Percentiles rank a stretch among this genome's conserved stretches.
phyloP scores from a whole-genome alignment of 2,888 invertebrate species.

The Plemyria rubiginata region DNA sequence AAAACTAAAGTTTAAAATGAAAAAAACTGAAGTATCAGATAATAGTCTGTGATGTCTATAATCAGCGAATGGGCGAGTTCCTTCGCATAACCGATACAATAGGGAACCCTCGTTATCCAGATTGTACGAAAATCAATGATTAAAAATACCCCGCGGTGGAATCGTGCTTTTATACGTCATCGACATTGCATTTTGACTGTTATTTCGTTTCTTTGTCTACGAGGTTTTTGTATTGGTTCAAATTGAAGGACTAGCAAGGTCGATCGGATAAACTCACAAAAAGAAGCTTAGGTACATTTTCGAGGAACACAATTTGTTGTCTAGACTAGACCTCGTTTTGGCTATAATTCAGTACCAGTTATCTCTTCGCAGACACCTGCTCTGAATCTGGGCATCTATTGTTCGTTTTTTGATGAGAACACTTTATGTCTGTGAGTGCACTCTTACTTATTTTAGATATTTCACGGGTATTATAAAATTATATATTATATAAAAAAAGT shows the following conservation, averaged over 20 bases:
- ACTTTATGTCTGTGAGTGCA: too few species aligned
- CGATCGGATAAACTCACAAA: conserved; percentile 42
- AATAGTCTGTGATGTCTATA: conserved; percentile 47
- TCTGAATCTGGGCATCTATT: too few species aligned
- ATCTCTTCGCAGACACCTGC: too few species aligned
- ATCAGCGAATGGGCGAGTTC: conserved; percentile 52
- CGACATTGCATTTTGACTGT: conserved; percentile 55
- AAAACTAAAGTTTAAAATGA: not conserved
- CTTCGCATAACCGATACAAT: conserved; percentile 45
- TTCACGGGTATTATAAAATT: too few species aligned
- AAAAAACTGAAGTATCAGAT: not conserved
- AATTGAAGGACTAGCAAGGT: conserved; percentile 57
- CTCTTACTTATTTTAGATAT: too few species aligned
- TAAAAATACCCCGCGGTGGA: conserved; percentile 54
- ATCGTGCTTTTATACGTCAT: conserved; percentile 59
- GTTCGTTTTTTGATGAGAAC: too few species aligned
- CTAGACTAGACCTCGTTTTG: conserved; percentile 10
- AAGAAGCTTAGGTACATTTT: conserved; percentile 29
- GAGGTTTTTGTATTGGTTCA: conserved; percentile 48
- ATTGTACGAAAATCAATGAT: conserved; percentile 57
- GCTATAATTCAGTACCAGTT: too few species aligned
- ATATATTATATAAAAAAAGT: too few species aligned
- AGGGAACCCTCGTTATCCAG: conserved; percentile 62
- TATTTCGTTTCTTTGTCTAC: conserved; percentile 44
- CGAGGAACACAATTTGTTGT: conserved; percentile 22